These are phyloP conservation scores for Pogonomyrmex barbatus DNA, from an alignment of 1,140 invertebrate genomes.

Conservation along the genomic window DNA sequence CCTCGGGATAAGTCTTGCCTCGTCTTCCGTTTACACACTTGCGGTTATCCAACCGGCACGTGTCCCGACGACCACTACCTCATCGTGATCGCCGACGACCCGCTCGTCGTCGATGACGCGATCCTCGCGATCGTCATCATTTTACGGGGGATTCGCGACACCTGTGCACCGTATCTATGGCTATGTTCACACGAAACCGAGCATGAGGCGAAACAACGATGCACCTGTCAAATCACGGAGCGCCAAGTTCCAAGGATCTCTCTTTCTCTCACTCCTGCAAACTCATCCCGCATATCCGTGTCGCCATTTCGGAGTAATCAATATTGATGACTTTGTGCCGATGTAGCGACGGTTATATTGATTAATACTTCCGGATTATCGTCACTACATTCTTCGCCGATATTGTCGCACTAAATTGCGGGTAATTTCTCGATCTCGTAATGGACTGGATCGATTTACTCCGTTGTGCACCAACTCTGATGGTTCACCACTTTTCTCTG, in stretches of 20 bases:
- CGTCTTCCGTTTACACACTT: conserved; percentile 44
- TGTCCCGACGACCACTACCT: conserved; percentile 66
- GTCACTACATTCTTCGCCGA: conserved; percentile 42
- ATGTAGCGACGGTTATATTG: neutral
- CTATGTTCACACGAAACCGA: neutral
- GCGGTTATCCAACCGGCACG: conserved; percentile 65
- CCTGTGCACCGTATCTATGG: neutral
- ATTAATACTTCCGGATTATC: conserved; percentile 2
- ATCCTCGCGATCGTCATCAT: conserved; percentile 34
- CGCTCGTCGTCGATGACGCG: conserved; percentile 23
- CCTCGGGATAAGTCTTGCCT: conserved; percentile 37
- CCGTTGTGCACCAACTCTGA: conserved; percentile 37
- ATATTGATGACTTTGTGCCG: neutral
- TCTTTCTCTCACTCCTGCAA: conserved; percentile 7
- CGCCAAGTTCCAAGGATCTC: neutral
- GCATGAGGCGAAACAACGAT: neutral
- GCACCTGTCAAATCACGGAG: neutral
- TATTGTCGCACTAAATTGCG: conserved; percentile 4
- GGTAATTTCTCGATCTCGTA: neutral
- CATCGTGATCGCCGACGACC: conserved; percentile 63
- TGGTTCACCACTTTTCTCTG: conserved; percentile 54
- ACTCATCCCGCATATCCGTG: neutral
- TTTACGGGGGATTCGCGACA: neutral
- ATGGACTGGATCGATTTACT: conserved; percentile 3
- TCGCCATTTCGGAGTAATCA: conserved; percentile 16